Base-by-base conservation (phyloP, 2,797 vertebrate genomes). In the Xyrichtys novacula region DNA sequence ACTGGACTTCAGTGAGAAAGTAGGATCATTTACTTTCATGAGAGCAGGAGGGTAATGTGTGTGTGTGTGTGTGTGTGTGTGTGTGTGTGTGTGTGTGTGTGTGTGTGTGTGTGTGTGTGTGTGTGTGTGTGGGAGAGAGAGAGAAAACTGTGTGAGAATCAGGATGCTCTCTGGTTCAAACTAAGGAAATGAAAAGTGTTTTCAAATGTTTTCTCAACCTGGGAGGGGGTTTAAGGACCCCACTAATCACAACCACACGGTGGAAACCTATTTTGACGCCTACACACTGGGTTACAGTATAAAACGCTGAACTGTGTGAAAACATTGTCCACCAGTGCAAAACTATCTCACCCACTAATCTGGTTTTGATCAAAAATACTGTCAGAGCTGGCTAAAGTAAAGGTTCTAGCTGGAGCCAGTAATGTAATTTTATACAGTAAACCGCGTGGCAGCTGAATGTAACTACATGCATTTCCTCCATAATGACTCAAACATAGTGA, bases 121-220 rank as follows among this genome's bases (percentile, higher is more conserved):
- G 19, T 20, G n/a, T n/a, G n/a, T n/a, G n/a, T n/a, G n/a, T n/a
- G n/a, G n/a, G n/a, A n/a, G n/a, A n/a, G n/a, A n/a, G 15, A 17
- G 40, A 6, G 57, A 20, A 40, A 9, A 23, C 17, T 25, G 44
- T 29, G 32, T 49, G 71, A 57, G 63, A 64, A 52, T 43, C 31
- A 59, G 63, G 67, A 78, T 42, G 65, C 74, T 83, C 83, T 65
- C 32, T 47, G 31, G 71, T 79, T 73, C 10, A 71, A 57, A 28
- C 71, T 26, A 64, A 87, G 87, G 85, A 92, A 90, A 91, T 87
- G 70, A 89, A 87, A 86, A 89, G 80, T 84, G 77, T 86, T 92
- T 88, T 85, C 44, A 46, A 86, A 83, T 91, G 87, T 92, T 90
- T 91, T 88, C 76, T 76, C 86, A 90, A 81, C 80, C 76, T 74